phyloP scores from a whole-genome alignment of 2,113 vertebrate genomes.

The Gracilinanus agilis region DNA sequence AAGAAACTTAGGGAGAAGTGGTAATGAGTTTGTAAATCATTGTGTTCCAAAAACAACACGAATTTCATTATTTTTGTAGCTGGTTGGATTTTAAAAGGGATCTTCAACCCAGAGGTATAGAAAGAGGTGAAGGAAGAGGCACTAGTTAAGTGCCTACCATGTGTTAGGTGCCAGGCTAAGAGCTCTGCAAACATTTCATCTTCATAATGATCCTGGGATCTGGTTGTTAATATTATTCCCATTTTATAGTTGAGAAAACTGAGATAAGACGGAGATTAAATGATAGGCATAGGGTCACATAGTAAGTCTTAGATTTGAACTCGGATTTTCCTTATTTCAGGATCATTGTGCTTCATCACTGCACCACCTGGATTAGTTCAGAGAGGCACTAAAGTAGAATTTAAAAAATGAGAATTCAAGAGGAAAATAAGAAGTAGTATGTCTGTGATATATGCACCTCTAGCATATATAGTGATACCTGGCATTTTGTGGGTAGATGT shows the following conservation, averaged over 20 bases:
- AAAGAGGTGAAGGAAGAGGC: not conserved
- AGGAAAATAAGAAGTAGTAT: not conserved
- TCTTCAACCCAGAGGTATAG: not conserved
- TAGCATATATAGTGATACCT: not conserved
- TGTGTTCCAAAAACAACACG: not conserved
- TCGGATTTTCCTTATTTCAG: not conserved
- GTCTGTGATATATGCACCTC: not conserved
- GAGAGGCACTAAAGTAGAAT: not conserved
- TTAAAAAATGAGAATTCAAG: not conserved
- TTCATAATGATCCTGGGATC: not conserved
- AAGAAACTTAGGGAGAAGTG: not conserved
- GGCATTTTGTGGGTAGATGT: not conserved
- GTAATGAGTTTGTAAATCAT: not conserved
- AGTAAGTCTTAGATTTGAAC: not conserved
- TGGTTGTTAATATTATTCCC: not conserved
- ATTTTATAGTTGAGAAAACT: not conserved
- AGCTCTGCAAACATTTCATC: not conserved
- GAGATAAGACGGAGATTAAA: not conserved
- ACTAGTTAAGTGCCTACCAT: not conserved
- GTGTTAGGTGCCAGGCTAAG: not conserved
- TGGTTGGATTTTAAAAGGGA: not conserved
- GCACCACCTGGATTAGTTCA: not conserved
- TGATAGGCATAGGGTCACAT: not conserved
- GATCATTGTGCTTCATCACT: not conserved
- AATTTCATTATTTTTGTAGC: not conserved